Conservation (phyloP, 92 coral and sea anemone species). For the Actinernus sp. region DNA sequence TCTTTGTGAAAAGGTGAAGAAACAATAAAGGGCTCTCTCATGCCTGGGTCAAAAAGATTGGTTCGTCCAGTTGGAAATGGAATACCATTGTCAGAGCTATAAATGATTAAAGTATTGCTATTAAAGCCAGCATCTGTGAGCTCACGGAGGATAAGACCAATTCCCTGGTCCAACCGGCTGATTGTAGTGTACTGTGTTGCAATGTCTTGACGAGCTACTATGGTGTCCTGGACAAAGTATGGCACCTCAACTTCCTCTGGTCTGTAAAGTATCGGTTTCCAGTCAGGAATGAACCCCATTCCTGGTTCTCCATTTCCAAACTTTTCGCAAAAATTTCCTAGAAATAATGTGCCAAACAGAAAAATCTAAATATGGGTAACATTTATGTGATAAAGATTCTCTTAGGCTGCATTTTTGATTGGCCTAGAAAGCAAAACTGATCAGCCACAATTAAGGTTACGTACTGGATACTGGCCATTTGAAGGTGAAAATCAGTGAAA, state of each 20-base stretch:
- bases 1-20: conserved; percentile 81
- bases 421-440: no score
- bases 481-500: no score
- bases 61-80: conserved; percentile 96
- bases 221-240: conserved; percentile 95
- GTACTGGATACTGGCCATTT: no score
- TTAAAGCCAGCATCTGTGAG: conserved; percentile 85
- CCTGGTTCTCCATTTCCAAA: conserved; percentile 97
- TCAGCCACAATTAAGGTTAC: no score
- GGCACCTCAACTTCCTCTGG: conserved; percentile 91
- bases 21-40: conserved; percentile 91
- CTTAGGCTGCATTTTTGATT: no score
- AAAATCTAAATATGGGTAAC: neutral
- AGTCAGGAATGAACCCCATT: conserved; percentile 96
- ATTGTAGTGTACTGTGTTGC: conserved; percentile 98
- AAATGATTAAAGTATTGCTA: conserved; percentile 86
- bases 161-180: conserved; percentile 94
- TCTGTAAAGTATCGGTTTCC: conserved; percentile 82
- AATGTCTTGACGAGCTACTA: conserved; percentile 83
- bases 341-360: neutral
- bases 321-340: conserved; percentile 95
- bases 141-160: conserved; percentile 86
- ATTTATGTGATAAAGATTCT: no score
- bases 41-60: conserved; percentile 94
- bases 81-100: conserved; percentile 97